Percentiles rank a stretch among this genome's conserved stretches.
Conservation (phyloP, 92 coral and sea anemone genomes). For the Diadumene lineata region DNA sequence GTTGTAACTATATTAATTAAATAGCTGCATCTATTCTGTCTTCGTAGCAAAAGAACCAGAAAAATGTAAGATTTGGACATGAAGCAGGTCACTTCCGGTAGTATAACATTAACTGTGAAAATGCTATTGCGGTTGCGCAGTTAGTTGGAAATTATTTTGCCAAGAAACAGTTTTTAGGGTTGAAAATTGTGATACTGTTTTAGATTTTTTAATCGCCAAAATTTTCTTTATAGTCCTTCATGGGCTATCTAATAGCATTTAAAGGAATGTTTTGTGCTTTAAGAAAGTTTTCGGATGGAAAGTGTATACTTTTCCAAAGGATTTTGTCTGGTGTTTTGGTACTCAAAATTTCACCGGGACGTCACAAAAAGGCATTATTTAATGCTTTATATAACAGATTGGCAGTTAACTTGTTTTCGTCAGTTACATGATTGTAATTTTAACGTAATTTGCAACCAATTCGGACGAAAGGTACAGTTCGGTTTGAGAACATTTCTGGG, state of each 20-base stretch:
- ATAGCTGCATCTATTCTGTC: background rate
- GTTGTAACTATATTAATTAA: background rate
- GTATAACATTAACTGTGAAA: conserved; percentile 18
- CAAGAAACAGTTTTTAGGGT: conserved; percentile 10
- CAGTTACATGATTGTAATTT: background rate
- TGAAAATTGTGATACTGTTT: conserved; percentile 8
- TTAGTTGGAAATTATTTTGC: conserved; percentile 13
- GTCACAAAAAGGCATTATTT: conserved; percentile 7
- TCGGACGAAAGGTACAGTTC: background rate
- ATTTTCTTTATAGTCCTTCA: background rate
- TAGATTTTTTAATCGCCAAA: conserved; percentile 16
- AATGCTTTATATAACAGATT: background rate
- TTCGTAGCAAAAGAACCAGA: background rate
- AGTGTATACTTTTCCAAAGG: conserved; percentile 1
- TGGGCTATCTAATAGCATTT: background rate
- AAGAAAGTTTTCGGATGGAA: background rate
- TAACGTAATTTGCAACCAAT: background rate
- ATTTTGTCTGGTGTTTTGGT: conserved; percentile 11
- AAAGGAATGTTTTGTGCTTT: conserved; percentile 1
- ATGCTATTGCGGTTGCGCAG: conserved; percentile 23
- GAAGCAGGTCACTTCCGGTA: conserved; percentile 24
- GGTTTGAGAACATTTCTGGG: background rate
- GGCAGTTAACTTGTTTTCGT: background rate
- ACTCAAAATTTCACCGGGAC: background rate
- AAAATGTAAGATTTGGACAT: conserved; percentile 8